Conservation (phyloP, 2,888 invertebrate species). For the Slavum lentiscoides region DNA sequence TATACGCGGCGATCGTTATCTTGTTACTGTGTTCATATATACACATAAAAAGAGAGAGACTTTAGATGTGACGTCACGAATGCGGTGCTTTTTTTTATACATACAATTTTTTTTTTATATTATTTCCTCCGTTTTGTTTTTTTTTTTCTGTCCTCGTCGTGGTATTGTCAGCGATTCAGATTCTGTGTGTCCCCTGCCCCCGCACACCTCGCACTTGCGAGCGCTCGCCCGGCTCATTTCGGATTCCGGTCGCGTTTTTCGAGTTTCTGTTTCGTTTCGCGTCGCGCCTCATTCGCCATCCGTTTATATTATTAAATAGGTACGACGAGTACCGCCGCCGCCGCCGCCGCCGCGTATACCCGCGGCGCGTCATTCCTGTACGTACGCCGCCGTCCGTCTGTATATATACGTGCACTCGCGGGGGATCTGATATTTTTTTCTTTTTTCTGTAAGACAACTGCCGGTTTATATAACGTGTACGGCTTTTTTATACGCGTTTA, state of each 20-base stretch:
- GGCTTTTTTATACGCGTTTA: too few relatives aligned
- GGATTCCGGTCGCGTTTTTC: slow-evolving; percentile 49
- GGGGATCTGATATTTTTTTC: too few relatives aligned
- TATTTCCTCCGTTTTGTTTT: too few relatives aligned
- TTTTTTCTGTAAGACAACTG: too few relatives aligned
- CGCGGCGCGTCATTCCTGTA: too few relatives aligned
- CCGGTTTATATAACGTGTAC: too few relatives aligned
- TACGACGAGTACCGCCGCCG: too few relatives aligned
- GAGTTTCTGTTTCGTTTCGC: slow-evolving; percentile 50
- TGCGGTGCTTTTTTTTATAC: neutral
- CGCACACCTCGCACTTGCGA: neutral
- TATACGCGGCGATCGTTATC: slow-evolving; percentile 30
- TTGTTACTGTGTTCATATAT: neutral
- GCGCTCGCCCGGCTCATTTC: slow-evolving; percentile 28
- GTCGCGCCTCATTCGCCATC: neutral
- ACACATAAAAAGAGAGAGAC: neutral
- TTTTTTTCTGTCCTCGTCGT: neutral
- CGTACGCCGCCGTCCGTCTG: too few relatives aligned
- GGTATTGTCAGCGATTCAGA: slow-evolving; percentile 29
- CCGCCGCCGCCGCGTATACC: too few relatives aligned
- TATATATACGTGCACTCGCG: too few relatives aligned
- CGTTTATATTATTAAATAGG: neutral
- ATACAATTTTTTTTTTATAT: too few relatives aligned
- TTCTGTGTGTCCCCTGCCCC: neutral
- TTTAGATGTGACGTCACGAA: slow-evolving; percentile 38